Conservation (phyloP, 2,113 vertebrate species). For the Hystrix cristata region DNA sequence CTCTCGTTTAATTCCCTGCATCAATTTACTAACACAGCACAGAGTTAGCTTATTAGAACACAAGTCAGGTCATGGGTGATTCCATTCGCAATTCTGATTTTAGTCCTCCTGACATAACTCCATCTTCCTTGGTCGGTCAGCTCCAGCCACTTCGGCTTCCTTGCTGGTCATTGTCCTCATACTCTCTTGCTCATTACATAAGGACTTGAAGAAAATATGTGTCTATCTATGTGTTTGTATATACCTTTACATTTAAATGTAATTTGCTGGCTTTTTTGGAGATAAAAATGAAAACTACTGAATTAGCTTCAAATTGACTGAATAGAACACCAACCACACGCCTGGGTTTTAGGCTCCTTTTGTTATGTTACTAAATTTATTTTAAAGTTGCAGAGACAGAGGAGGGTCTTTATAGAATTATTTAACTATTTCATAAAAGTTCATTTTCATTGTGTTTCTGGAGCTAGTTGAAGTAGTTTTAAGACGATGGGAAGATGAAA, state of each 20-base stretch:
- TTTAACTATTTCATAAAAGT: neutral
- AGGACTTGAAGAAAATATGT: neutral
- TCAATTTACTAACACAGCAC: neutral
- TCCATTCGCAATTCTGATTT: neutral
- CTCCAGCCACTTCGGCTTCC: neutral
- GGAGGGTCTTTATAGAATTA: slow-evolving; percentile 47
- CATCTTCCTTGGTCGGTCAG: neutral
- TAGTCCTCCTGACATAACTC: neutral
- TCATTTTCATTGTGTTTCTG: slow-evolving; percentile 58
- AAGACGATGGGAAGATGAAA: slow-evolving; percentile 63
- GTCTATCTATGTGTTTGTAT: accelerated
- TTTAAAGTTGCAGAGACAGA: neutral
- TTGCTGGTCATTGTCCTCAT: neutral
- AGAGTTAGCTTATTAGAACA: neutral
- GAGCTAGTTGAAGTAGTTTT: slow-evolving; percentile 39
- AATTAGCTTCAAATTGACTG: neutral
- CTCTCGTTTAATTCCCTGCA: neutral
- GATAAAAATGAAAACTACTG: neutral
- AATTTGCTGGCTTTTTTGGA: neutral
- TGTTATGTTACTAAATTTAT: neutral
- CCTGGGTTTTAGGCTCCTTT: neutral
- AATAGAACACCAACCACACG: neutral
- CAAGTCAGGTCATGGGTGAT: neutral
- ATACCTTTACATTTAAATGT: neutral
- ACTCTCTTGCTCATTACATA: neutral